Base-by-base conservation (phyloP, 2,797 vertebrate genomes). In the Gobio occitaniae region DNA sequence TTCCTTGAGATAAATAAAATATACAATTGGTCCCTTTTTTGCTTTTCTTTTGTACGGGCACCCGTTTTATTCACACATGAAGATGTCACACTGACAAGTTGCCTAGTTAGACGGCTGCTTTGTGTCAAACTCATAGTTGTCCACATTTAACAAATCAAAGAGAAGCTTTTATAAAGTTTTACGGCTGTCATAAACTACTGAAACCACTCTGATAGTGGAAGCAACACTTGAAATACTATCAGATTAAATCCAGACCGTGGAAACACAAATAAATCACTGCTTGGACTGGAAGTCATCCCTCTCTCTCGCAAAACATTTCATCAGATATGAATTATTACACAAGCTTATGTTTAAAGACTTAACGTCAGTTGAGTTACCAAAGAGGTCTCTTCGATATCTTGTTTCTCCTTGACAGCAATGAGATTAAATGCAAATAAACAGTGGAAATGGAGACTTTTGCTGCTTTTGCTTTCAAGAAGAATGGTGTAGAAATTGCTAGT, bases 231-330 rank as follows among this genome's bases (percentile, higher is more conserved):
- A 84, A 84, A 86, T 61, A n/a, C 78, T 65, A 19, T 48, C 7
- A 48, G 72, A 86, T 54, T 21, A 7, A 76, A 70, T 76, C 79
- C 88, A 89, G 76, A 80, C 74, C 29, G 21, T 38, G 41, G n/a
- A 70, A 68, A 72, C 72, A 86, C 52, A 79, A 84, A 87, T 87
- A 86, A n/a, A 50, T 77, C 10, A 10, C 32, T 29, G 25, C 13
- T 21, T 77, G 61, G 6, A 41, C 6, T 61, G 59, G 41, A 78
- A 48, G 8, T 79, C 19, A 16, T 54, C 41, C 50, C 70, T 84
- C 11, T 68, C 25, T 59, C 44, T 10, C 10, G 10, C 25, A 41
- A 72, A 81, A 69, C 65, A 54, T 38, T 29, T 32, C 5, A 38
- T 85, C 70, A 81, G 41, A 38, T 76, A 65, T 82, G 11, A 86